Conservation (phyloP, 1,140 invertebrate species). For the Pseudoatta argentina region DNA sequence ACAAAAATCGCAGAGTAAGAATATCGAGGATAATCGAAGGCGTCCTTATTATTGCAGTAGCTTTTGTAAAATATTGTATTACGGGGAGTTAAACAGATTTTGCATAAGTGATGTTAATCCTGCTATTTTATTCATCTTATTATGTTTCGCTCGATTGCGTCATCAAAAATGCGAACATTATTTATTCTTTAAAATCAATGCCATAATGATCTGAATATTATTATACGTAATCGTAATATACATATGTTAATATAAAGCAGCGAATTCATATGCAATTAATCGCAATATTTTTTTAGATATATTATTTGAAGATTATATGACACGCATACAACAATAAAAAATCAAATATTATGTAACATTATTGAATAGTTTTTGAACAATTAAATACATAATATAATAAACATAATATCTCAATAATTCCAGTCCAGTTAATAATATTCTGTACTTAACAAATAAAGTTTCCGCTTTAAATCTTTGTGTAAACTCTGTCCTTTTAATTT, state of each 20-base stretch:
- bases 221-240: not conserved
- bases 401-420: not conserved
- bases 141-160: not conserved
- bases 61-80: conserved; percentile 8
- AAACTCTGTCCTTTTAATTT: conserved; percentile 8
- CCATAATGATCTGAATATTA: not conserved
- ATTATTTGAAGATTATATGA: not conserved
- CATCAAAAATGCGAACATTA: not conserved
- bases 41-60: not conserved
- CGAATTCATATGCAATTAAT: conserved; percentile 15
- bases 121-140: not conserved
- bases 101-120: not conserved
- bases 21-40: conserved; percentile 7
- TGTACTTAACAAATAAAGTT: not conserved
- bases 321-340: not conserved
- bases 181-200: not conserved
- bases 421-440: not conserved
- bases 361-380: conserved; percentile 11
- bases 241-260: not conserved
- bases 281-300: not conserved
- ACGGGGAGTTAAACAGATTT: not conserved
- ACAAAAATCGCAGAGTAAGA: not conserved
- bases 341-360: not conserved
- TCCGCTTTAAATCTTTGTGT: not conserved
- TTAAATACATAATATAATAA: conserved; percentile 1